Evolutionary conservation across 1,140 invertebrate species (phyloP).

Genomic region (Drosophila tsacasi): DNA sequence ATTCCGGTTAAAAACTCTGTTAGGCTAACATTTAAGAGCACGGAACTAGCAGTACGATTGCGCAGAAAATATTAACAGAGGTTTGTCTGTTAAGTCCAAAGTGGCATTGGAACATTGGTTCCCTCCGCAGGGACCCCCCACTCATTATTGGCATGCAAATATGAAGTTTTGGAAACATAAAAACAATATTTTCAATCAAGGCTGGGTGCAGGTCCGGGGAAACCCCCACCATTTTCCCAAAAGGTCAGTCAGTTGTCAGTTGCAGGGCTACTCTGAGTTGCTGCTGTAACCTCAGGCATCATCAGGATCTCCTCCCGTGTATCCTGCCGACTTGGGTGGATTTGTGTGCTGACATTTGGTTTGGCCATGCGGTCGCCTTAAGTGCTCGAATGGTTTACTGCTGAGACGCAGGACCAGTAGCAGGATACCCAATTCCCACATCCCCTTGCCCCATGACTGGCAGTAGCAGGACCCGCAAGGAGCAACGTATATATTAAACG

Average conservation of each 20-base stretch:
- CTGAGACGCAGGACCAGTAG: slow-evolving; percentile 1
- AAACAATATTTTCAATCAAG: slow-evolving; percentile 18
- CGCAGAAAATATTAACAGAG: slow-evolving; percentile 50
- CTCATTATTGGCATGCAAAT: slow-evolving; percentile 6
- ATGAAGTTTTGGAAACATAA: slow-evolving; percentile 3
- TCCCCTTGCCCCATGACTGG: slow-evolving; percentile 18
- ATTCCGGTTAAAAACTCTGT: slow-evolving; percentile 30
- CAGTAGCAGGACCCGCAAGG: slow-evolving; percentile 11
- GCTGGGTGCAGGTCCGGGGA: background rate
- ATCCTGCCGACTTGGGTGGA: slow-evolving; percentile 36
- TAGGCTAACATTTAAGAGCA: slow-evolving; percentile 71
- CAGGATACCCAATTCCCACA: background rate
- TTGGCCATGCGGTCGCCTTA: slow-evolving; percentile 62
- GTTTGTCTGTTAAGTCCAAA: background rate
- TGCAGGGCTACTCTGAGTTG: background rate
- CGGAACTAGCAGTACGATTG: slow-evolving; percentile 40
- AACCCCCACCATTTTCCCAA: background rate
- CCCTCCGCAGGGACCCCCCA: background rate
- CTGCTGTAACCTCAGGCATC: slow-evolving; percentile 13
- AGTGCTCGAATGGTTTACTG: slow-evolving; percentile 25
- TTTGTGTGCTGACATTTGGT: slow-evolving; percentile 60
- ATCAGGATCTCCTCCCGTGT: slow-evolving; percentile 22
- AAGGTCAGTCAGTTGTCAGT: slow-evolving; percentile 14
- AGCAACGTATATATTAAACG: slow-evolving; percentile 6
- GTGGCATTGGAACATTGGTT: slow-evolving; percentile 16